A percentile compares a stretch with the other conserved stretches of the same genome.
These are phyloP conservation scores for Fukomys damarensis DNA, from an alignment of 2,113 vertebrate genomes.

Conservation along the genomic window DNA sequence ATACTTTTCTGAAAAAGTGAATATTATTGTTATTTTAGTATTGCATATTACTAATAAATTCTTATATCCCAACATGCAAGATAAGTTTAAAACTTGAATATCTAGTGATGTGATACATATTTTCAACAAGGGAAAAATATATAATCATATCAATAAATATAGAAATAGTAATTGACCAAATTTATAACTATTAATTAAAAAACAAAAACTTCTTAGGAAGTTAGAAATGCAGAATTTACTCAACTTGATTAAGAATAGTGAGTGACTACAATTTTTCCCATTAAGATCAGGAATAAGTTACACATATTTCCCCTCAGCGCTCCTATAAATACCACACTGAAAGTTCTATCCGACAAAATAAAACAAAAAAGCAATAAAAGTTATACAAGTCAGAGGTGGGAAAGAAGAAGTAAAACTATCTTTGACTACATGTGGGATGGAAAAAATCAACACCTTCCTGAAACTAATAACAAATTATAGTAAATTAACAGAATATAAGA, in stretches of 20 bases:
- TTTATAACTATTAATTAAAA: not conserved
- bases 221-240: not conserved
- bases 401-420: not conserved
- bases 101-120: not conserved
- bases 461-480: not conserved
- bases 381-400: not conserved
- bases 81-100: not conserved
- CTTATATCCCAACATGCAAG: not conserved
- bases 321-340: not conserved
- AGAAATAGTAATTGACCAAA: not conserved
- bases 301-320: not conserved
- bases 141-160: not conserved
- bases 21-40: not conserved
- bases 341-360: not conserved
- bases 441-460: not conserved
- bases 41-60: not conserved
- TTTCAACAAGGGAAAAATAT: not conserved
- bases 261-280: not conserved
- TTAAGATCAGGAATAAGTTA: not conserved
- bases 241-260: not conserved
- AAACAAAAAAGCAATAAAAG: not conserved
- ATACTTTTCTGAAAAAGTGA: not conserved
- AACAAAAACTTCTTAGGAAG: not conserved
- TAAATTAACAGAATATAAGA: not conserved
- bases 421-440: not conserved